These are phyloP conservation scores for Silurus glanis DNA, from an alignment of 2,113 vertebrate genomes.

Conservation along the genomic window DNA sequence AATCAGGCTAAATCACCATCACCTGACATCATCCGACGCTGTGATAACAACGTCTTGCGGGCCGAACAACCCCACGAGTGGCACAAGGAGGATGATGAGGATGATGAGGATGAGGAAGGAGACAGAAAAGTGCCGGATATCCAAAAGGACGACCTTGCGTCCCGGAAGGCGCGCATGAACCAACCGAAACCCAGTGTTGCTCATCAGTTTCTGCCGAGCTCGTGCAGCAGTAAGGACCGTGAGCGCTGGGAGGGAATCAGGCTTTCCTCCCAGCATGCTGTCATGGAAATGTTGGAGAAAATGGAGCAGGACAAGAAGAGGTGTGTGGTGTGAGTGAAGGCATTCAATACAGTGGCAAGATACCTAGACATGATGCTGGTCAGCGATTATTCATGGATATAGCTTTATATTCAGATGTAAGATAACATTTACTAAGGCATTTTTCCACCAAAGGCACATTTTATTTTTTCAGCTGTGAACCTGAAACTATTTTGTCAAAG, in stretches of 20 bases:
- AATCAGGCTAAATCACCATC: conserved; percentile 63
- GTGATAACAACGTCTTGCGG: conserved; percentile 81
- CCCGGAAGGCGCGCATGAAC: conserved; percentile 78
- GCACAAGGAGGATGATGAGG: conserved; percentile 73
- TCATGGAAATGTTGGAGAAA: conserved; percentile 65
- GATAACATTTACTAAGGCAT: neutral
- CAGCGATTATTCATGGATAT: neutral
- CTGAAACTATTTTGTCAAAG: neutral
- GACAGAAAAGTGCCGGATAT: conserved; percentile 81
- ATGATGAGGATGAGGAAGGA: conserved; percentile 71
- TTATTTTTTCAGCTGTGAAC: neutral
- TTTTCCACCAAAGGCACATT: neutral
- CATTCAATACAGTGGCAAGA: neutral
- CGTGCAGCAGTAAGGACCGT: conserved; percentile 74
- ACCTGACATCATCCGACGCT: conserved; percentile 82
- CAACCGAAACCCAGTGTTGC: conserved; percentile 70
- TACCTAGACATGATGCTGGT: neutral
- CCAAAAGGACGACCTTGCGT: conserved; percentile 88
- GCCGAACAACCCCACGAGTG: conserved; percentile 70
- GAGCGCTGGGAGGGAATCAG: conserved; percentile 76
- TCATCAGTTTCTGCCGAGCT: conserved; percentile 77
- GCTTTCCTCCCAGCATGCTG: conserved; percentile 71
- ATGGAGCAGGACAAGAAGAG: conserved; percentile 59
- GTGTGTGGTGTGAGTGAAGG: conserved; percentile 58
- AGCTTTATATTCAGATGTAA: neutral